Evolutionary conservation across 1,140 invertebrate species (phyloP), one percentile per base, ranked within the genome.

Genomic region (Bombus vancouverensis): DNA sequence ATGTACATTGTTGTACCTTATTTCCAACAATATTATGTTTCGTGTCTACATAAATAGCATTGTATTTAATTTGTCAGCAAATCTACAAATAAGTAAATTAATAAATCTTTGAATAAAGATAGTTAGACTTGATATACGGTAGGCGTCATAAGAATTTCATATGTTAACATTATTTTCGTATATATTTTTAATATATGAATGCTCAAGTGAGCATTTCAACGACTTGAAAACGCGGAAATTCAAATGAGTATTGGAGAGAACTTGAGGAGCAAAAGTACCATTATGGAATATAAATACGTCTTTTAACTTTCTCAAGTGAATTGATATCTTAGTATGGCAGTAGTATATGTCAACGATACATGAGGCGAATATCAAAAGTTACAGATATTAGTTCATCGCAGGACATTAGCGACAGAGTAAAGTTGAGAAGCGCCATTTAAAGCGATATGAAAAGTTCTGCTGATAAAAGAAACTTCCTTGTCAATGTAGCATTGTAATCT

Each of bases 401-500:
- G 39, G 28, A 44, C 59, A 78, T 65, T 66, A 65, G n/a, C 39
- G 59, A 42, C 75, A 2, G n/a, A 42, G 13, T 66, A 65, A 39
- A 72, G 66, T 13, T 2, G 28, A 44, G 42, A 13, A n/a, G 42
- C 5, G 15, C 13, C 18, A 22, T 73, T 73, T 44, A 12, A 62
- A 73, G 3, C 42, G 34, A 18, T 28, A 37, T 74, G 22, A 32
- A 70, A 78, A 57, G 34, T 75, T 44, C 18, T 18, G 37, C 53
- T 42, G 75, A 76, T 47, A 22, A 65, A 83, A 62, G 74, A 10
- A 47, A 44, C 82, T 70, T 44, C 13, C 28, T 34, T 25, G 39
- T 79, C 47, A 28, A 78, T 34, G 82, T 28, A 25, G 25, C 25
- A 84, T 78, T 84, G 75, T 71, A 71, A 84, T 79, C 47, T 59